Conservation (phyloP, 1,140 invertebrate genomes). For the Bombus soroeensis region DNA sequence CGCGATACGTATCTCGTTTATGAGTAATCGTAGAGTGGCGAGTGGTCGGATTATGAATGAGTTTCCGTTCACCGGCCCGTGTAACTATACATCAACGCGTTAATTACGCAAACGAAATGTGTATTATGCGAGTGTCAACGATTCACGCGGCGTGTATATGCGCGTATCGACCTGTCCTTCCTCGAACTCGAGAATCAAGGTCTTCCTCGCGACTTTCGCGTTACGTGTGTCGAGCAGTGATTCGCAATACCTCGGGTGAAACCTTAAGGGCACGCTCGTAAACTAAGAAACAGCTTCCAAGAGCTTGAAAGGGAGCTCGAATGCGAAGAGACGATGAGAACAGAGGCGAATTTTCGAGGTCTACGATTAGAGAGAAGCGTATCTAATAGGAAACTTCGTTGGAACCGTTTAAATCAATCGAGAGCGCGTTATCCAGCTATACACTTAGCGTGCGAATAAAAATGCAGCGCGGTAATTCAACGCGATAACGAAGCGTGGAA, state of each 20-base stretch:
- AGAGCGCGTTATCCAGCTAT: conserved; percentile 36
- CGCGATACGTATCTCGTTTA: conserved; percentile 64
- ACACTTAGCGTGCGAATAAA: conserved; percentile 39
- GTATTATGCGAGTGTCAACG: conserved; percentile 76
- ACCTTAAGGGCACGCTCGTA: neutral
- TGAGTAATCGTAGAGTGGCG: conserved; percentile 75
- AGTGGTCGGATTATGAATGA: conserved; percentile 75
- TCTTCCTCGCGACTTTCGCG: conserved; percentile 22
- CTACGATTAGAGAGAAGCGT: neutral
- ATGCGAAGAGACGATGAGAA: neutral
- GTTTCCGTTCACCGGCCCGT: conserved; percentile 73
- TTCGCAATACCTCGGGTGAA: neutral
- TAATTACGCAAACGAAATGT: conserved; percentile 76
- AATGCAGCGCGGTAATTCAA: conserved; percentile 26
- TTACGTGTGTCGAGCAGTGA: conserved; percentile 21
- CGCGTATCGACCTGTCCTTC: conserved; percentile 33
- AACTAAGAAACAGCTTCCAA: too few species aligned
- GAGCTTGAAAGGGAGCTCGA: neutral
- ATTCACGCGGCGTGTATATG: conserved; percentile 42
- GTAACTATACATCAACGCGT: conserved; percentile 74
- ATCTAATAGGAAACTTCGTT: neutral
- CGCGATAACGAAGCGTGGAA: neutral
- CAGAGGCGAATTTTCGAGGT: neutral
- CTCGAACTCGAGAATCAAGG: conserved; percentile 46
- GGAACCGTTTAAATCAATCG: conserved; percentile 45